Conservation (phyloP, 2,797 vertebrate species). For the Picus viridis region DNA sequence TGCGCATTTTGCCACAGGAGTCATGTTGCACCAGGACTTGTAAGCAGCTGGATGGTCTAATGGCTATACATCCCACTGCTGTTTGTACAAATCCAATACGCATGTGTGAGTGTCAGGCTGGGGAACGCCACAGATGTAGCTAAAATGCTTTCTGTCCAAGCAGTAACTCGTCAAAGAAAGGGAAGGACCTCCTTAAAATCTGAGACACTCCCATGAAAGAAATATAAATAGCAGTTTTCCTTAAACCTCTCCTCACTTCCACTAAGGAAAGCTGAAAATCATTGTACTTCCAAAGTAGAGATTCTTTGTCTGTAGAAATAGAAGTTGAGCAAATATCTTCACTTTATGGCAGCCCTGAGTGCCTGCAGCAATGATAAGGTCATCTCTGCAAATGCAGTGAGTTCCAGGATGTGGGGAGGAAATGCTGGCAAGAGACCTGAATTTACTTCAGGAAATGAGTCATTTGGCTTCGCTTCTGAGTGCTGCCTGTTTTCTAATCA, state of each 20-base stretch:
- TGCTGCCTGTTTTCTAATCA: background rate
- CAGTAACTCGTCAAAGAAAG: background rate
- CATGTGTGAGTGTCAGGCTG: fast-evolving
- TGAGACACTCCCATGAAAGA: background rate
- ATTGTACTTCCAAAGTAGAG: background rate
- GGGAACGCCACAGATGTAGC: background rate
- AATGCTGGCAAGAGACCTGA: background rate
- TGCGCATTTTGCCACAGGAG: background rate
- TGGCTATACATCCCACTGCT: background rate
- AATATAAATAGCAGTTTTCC: background rate
- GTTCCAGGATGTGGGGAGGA: slow-evolving; percentile 1
- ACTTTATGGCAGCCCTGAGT: background rate
- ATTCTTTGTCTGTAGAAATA: background rate
- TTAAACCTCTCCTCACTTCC: background rate
- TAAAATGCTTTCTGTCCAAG: background rate
- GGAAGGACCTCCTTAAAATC: background rate
- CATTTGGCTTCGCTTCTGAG: background rate
- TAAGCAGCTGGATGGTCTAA: background rate
- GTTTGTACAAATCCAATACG: background rate
- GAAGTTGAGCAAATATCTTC: background rate
- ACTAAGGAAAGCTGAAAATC: background rate
- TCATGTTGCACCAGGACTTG: background rate
- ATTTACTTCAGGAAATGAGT: slow-evolving; percentile 4
- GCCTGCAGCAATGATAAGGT: background rate
- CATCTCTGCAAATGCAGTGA: background rate